Evolutionary conservation across 2,888 invertebrate species (phyloP), one percentile per base, ranked within the genome.

Genomic region (Neria commutata): DNA sequence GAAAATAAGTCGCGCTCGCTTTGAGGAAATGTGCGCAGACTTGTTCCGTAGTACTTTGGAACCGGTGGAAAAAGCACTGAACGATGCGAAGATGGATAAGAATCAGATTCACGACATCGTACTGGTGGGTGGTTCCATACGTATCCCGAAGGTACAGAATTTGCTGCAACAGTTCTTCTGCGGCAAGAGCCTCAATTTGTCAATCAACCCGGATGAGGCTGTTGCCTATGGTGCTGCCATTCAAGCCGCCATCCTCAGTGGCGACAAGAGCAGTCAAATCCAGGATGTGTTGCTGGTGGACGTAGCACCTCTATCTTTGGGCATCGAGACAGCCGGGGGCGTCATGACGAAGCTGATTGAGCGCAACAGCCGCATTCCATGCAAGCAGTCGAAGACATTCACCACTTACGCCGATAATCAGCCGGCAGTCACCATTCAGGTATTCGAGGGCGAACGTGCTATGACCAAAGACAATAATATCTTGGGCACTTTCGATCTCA

Each of bases 401-500:
- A 89, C 91, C 40, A 93, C 92, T 0, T 92, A 90, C 76, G 83
- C 90, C 0, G 92, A 92, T 82, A 92, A 92, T 81, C 92, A 92
- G 79, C 86, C 89, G 1, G 90, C 86, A 0, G 91, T 91, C 29
- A 87, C 87, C 24, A 88, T 91, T 66, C 88, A 89, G 76, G 89
- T 89, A 16, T 88, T 85, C 76, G 89, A 91, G 76, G 91, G 91
- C 48, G 91, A 91, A 80, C 83, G 92, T 26, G 92, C 93, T 47
- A 92, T 95, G 93, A 95, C 95, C 67, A 93, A 91, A 76, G 95
- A 95, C 81, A 95, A 95, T 85, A 93, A 97, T 81, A 84, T 94
- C 33, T 86, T 98, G 64, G 98, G 98, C 60, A 96, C 94, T 80
- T 98, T 98, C 82, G 95, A 98, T 80, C 86, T 98, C 56, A 91